Conservation (phyloP, 2,888 invertebrate genomes). For the Dastarcus helophoroides region DNA sequence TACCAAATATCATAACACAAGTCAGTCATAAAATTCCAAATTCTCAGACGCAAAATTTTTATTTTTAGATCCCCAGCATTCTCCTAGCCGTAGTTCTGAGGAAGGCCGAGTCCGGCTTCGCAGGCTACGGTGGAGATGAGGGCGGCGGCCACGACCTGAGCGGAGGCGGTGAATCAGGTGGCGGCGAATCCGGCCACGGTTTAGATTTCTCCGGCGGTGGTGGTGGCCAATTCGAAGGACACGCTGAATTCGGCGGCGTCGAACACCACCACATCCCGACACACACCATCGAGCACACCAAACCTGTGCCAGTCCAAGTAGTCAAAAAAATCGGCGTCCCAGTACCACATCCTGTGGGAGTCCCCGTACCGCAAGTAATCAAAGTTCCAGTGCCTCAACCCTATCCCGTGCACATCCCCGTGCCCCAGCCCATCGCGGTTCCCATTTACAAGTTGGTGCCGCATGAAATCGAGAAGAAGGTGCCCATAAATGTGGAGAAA, state of each 20-base stretch:
- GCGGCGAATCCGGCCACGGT: slow-evolving; percentile 37
- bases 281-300: slow-evolving; percentile 56
- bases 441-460: slow-evolving; percentile 63
- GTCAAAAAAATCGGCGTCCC: slow-evolving; percentile 62
- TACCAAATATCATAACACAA: no score
- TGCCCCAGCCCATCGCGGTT: slow-evolving; percentile 61
- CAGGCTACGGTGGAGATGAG: slow-evolving; percentile 33
- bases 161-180: slow-evolving; percentile 34
- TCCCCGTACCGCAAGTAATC: slow-evolving; percentile 57
- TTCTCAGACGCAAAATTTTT: no score
- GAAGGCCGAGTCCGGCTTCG: slow-evolving; percentile 20
- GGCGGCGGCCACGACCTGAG: slow-evolving; percentile 32
- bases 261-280: slow-evolving; percentile 43
- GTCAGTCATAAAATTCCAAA: no score
- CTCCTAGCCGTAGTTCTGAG: slow-evolving; percentile 14
- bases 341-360: slow-evolving; percentile 61
- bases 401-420: slow-evolving; percentile 58
- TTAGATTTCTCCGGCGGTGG: slow-evolving; percentile 14
- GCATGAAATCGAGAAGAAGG: slow-evolving; percentile 59
- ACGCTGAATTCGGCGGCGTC: no score
- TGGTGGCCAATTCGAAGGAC: slow-evolving; percentile 37
- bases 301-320: slow-evolving; percentile 57
- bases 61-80: no score
- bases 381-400: slow-evolving; percentile 65
- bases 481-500: slow-evolving; percentile 64